phyloP scores from a whole-genome alignment of 1,140 invertebrate species.

The Drosophila ohnishii region DNA sequence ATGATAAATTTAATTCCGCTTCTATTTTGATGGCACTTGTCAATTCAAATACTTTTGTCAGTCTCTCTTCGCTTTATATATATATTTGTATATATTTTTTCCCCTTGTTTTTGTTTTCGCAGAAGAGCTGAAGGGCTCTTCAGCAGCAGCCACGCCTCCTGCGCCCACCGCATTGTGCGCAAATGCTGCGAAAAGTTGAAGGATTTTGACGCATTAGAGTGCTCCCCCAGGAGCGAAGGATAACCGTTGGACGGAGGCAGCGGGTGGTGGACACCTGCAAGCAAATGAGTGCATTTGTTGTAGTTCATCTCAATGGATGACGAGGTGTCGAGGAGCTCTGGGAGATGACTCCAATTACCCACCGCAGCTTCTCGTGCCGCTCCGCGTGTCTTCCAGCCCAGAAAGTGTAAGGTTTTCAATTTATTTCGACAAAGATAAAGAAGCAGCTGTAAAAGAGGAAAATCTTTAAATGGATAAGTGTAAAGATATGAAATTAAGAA shows the following conservation, averaged over 20 bases:
- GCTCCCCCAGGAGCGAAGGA: constrained; percentile 25
- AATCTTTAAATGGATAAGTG: not conserved
- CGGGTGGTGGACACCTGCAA: constrained; percentile 60
- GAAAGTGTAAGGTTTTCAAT: not conserved
- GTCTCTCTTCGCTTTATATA: constrained; percentile 47
- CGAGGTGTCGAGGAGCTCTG: constrained; percentile 7
- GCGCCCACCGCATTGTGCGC: constrained; percentile 46
- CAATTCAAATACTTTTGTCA: constrained; percentile 80
- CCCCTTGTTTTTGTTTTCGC: constrained; percentile 46
- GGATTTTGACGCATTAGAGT: constrained; percentile 77
- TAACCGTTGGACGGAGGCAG: not conserved
- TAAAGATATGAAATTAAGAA: not conserved
- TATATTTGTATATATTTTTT: constrained; percentile 23
- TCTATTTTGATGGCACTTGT: constrained; percentile 81
- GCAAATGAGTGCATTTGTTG: constrained; percentile 68
- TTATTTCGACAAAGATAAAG: not conserved
- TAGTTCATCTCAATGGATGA: constrained; percentile 24
- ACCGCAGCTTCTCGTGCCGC: not conserved
- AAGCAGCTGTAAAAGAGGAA: not conserved
- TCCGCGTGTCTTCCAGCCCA: not conserved
- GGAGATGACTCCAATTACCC: constrained; percentile 22
- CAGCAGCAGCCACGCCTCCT: constrained; percentile 44
- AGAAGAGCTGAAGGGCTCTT: constrained; percentile 62
- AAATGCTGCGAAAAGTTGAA: constrained; percentile 79
- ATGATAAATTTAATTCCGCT: constrained; percentile 81